Base-by-base conservation (phyloP, 2,797 vertebrate species). In the Lagocephalus sceleratus region DNA sequence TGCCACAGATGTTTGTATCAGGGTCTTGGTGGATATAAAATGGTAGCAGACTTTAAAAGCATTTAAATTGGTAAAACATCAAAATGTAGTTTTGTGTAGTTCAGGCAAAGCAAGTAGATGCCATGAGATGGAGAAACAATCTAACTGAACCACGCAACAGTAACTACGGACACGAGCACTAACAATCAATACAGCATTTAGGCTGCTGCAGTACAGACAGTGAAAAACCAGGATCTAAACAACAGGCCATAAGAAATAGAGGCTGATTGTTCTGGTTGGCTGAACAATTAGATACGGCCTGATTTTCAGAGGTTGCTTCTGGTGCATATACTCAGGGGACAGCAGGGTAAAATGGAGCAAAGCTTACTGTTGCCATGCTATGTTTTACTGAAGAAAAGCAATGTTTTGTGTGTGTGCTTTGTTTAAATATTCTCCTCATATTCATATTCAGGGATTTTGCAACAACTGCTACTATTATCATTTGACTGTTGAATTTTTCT, bases 241-340 rank as follows among this genome's bases (percentile, higher is more conserved):
- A 77, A 70, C 60, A 87, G 84, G 86, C 86, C 60, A n/a, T 71
- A 85, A 86, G 65, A 15, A 87, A 87, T 82, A 65, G 56, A 71
- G 72, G 82, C 78, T 58, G 84, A 84, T 82, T 72, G 43, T 80
- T 86, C 68, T 77, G 64, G 78, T 68, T 85, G 69, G 41, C 39
- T 82, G 82, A 83, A 83, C 81, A 85, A 66, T 77, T 58, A 60
- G 29, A 63, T 54, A 44, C 73, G 65, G 32, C 69, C 82, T 80
- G 63, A 72, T 85, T 85, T 75, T 47, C 63, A 57, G 64, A 47
- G 43, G 58, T 71, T 61, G 45, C 45, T 38, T 40, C n/a, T 8
- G 68, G 59, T 51, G 12, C 41, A 22, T 68, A n/a, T 48, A 63
- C 60, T n/a, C 35, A 54, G 23, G 54, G 48, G 41, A 48, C 51